Evolutionary conservation across 1,140 invertebrate genomes (phyloP).

Genomic region (Kradibia gibbosae): DNA sequence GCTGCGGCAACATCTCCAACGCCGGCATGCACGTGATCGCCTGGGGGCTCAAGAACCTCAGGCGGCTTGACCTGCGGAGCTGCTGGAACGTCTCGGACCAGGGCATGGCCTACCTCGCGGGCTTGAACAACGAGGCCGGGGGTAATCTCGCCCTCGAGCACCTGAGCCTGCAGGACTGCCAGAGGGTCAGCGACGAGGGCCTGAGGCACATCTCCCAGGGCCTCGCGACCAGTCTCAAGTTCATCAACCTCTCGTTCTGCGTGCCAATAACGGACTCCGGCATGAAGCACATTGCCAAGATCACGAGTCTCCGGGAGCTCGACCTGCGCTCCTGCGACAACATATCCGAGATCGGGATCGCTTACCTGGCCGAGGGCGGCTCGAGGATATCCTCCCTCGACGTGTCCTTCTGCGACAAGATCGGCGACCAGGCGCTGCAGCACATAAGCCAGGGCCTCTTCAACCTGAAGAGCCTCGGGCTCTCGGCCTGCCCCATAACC

Average conservation of each 20-base stretch:
- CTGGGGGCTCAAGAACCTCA: conserved; percentile 88
- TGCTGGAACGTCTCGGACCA: conserved; percentile 93
- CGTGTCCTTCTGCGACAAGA: conserved; percentile 96
- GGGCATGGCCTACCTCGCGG: conserved; percentile 90
- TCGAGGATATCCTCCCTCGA: conserved; percentile 86
- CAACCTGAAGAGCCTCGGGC: conserved; percentile 84
- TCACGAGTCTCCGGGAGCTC: conserved; percentile 87
- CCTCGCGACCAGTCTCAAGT: conserved; percentile 83
- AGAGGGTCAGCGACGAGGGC: conserved; percentile 92
- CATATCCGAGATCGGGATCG: conserved; percentile 92
- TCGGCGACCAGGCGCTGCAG: conserved; percentile 89
- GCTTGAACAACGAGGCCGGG: conserved; percentile 78
- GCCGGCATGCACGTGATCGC: conserved; percentile 87
- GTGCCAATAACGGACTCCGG: conserved; percentile 93
- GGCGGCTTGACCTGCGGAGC: conserved; percentile 88
- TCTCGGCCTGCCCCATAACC: conserved; percentile 92
- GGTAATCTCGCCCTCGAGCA: conserved; percentile 85
- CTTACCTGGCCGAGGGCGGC: conserved; percentile 90
- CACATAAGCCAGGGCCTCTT: conserved; percentile 92
- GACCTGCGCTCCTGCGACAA: conserved; percentile 95
- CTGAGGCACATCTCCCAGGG: conserved; percentile 87
- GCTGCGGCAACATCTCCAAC: conserved; percentile 93
- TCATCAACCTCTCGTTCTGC: conserved; percentile 94
- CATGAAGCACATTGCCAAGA: conserved; percentile 89
- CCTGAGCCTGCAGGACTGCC: conserved; percentile 94